Evolutionary conservation across 35 echinoderm and acorn worm species (phyloP).

Genomic region (Eucidaris tribuloides): DNA sequence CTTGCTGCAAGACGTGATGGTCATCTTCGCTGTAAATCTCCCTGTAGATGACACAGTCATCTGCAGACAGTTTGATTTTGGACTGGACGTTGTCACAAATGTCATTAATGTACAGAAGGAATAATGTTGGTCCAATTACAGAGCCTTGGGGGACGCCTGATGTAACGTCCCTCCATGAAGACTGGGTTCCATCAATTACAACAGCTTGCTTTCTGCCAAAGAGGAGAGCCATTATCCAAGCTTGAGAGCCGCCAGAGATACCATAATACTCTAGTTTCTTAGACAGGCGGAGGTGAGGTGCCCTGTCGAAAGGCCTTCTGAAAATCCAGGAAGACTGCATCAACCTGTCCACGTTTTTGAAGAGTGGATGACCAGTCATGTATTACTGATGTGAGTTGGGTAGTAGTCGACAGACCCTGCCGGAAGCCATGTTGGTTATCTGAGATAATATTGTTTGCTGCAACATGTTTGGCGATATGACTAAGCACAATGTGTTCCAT

Average conservation of each 20-base stretch:
- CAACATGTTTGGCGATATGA: conserved; percentile 39
- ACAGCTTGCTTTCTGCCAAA: too few species aligned
- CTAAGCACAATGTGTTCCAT: conserved; percentile 51
- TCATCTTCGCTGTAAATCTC: conserved; percentile 22
- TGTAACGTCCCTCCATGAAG: conserved; percentile 9
- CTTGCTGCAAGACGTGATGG: conserved; percentile 14
- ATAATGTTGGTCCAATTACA: conserved; percentile 50
- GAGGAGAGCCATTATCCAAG: conserved; percentile 37
- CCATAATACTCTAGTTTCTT: conserved; percentile 41
- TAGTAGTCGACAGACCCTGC: conserved; percentile 9
- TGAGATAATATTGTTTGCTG: conserved; percentile 30
- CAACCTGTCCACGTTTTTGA: conserved; percentile 15
- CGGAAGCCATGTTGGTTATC: conserved; percentile 54
- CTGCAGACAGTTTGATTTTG: conserved; percentile 29
- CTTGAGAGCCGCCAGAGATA: neutral
- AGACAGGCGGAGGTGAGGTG: conserved; percentile 30
- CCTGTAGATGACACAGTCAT: conserved; percentile 46
- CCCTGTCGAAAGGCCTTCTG: conserved; percentile 50
- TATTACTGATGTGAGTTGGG: conserved; percentile 4
- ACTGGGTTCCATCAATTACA: too few species aligned
- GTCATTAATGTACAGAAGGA: conserved; percentile 46
- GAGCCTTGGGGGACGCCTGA: conserved; percentile 53
- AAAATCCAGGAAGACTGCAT: conserved; percentile 28
- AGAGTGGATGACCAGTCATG: conserved; percentile 6
- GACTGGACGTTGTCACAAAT: conserved; percentile 12